phyloP scores from a whole-genome alignment of 92 coral and sea anemone genomes.

The Porites divaricata region DNA sequence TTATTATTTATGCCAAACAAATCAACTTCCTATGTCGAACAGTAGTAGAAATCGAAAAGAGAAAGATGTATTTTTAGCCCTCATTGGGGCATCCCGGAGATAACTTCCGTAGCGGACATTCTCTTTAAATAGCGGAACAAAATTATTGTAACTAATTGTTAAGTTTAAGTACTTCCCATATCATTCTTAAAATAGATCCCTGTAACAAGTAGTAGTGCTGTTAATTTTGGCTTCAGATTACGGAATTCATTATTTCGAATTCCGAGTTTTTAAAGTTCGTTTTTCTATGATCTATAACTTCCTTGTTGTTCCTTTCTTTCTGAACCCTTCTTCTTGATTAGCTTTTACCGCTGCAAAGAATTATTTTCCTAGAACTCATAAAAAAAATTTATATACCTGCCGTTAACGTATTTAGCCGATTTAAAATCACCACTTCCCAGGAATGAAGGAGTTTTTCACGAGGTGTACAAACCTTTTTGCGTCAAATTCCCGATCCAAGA shows the following conservation, averaged over 20 bases:
- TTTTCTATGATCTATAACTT: not conserved
- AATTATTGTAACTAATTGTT: not conserved
- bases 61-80: constrained; percentile 2
- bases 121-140: not conserved
- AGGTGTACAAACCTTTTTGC: no score
- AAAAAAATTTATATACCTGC: no score
- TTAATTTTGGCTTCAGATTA: not conserved
- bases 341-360: no score
- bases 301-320: not conserved
- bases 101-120: not conserved
- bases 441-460: no score
- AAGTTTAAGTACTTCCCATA: not conserved
- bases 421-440: no score
- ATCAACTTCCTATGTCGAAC: not conserved
- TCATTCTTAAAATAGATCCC: not conserved
- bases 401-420: no score
- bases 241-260: not conserved
- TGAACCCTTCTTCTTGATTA: no score
- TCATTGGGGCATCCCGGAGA: not conserved
- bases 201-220: not conserved
- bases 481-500: no score
- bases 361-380: no score
- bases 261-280: not conserved
- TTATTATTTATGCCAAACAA: not conserved
- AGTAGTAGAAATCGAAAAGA: not conserved